Evolutionary conservation across 2,888 invertebrate species (phyloP).

Genomic region (Ganaspis brasiliensis): DNA sequence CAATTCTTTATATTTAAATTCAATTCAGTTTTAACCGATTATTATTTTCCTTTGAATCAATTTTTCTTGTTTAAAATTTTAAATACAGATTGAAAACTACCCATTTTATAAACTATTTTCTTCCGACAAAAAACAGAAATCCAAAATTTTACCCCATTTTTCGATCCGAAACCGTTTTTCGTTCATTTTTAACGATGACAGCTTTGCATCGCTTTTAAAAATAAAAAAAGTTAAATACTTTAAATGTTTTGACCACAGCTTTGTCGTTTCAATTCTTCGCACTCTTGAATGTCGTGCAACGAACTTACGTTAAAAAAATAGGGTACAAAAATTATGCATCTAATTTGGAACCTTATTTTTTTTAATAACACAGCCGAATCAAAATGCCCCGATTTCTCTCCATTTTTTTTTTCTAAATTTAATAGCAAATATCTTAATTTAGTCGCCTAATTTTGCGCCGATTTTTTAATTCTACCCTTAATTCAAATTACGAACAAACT

Average conservation of each 20-base stretch:
- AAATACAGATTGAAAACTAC: no score
- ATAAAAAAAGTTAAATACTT: constrained; percentile 11
- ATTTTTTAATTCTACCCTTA: constrained; percentile 27
- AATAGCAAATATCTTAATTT: constrained; percentile 25
- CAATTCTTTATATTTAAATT: neutral
- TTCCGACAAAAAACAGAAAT: no score
- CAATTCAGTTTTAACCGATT: neutral
- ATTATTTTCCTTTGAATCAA: neutral
- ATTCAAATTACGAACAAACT: constrained; percentile 56
- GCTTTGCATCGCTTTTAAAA: constrained; percentile 46
- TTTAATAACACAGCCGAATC: constrained; percentile 79
- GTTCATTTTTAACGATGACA: constrained; percentile 52
- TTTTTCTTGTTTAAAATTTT: constrained; percentile 40
- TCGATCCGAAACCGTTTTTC: constrained; percentile 65
- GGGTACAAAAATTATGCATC: constrained; percentile 80
- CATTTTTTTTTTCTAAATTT: constrained; percentile 36
- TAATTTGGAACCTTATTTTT: constrained; percentile 74
- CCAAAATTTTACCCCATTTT: constrained; percentile 61
- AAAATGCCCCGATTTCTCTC: constrained; percentile 76
- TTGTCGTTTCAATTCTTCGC: constrained; percentile 57
- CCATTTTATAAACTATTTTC: no score
- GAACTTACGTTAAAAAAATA: constrained; percentile 77
- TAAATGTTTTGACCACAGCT: constrained; percentile 44
- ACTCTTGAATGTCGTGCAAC: constrained; percentile 56
- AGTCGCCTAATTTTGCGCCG: neutral